Conservation (phyloP, 2,888 invertebrate genomes). For the Timema podura region DNA sequence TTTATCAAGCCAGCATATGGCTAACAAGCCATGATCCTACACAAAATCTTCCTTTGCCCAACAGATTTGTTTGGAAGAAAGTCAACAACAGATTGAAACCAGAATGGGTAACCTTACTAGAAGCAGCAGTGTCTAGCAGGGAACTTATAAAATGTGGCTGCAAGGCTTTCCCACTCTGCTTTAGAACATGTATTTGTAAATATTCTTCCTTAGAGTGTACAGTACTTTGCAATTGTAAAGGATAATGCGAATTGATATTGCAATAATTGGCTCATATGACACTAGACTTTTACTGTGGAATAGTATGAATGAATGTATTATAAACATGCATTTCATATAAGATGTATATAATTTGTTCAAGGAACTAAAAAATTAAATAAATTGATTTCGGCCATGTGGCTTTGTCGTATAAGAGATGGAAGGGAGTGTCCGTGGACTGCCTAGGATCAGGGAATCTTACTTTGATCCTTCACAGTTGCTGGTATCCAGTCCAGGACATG, state of each 20-base stretch:
- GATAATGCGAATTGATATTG: not conserved
- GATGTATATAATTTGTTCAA: not conserved
- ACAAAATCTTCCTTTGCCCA: not conserved
- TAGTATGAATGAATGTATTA: no score
- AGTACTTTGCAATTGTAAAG: not conserved
- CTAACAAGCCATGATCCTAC: conserved; percentile 2
- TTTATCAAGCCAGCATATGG: conserved; percentile 9
- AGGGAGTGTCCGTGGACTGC: conserved; percentile 2
- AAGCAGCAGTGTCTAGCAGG: conserved; percentile 8
- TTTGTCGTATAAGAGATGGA: not conserved
- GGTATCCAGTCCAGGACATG: conserved; percentile 2
- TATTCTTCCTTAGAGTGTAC: conserved; percentile 11
- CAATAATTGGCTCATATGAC: not conserved
- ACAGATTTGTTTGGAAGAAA: not conserved
- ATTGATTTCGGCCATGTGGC: not conserved
- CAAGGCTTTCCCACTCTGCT: conserved; percentile 1
- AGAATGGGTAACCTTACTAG: not conserved
- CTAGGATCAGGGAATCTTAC: conserved; percentile 7
- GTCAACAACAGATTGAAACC: not conserved
- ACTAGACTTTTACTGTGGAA: not conserved
- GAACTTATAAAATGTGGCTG: not conserved
- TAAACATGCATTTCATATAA: not conserved
- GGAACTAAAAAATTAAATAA: not conserved
- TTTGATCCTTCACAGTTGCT: not conserved
- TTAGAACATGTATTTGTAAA: conserved; percentile 11